These are phyloP conservation scores for Etheostoma cragini DNA, from an alignment of 2,113 vertebrate genomes.

Conservation along the genomic window DNA sequence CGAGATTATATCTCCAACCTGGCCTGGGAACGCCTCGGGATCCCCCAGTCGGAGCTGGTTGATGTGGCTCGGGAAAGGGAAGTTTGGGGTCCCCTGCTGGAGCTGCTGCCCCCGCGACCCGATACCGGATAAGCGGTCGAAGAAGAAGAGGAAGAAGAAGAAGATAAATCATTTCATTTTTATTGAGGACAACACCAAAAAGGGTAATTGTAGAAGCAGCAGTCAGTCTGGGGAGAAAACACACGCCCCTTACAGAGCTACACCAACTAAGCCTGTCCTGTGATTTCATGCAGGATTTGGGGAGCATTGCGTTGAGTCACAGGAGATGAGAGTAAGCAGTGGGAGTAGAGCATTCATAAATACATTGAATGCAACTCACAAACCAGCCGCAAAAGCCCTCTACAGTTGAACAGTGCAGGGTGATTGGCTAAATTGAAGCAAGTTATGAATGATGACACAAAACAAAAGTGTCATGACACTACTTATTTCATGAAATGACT, in stretches of 20 bases:
- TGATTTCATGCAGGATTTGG: conserved; percentile 72
- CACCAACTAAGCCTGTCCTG: conserved; percentile 60
- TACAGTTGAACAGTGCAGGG: conserved; percentile 1
- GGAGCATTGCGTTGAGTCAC: conserved; percentile 68
- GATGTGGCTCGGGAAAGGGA: too few species aligned
- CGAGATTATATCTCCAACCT: too few species aligned
- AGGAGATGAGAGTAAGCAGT: conserved; percentile 59
- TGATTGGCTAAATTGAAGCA: background rate
- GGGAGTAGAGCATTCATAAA: conserved; percentile 61
- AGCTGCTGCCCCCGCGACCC: too few species aligned
- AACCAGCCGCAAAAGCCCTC: conserved; percentile 26
- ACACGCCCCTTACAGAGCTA: conserved; percentile 35
- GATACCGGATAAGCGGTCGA: too few species aligned
- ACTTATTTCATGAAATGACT: background rate
- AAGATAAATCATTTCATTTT: conserved; percentile 37
- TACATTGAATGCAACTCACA: conserved; percentile 54
- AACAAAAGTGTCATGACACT: background rate
- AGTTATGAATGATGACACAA: background rate
- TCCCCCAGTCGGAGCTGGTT: too few species aligned
- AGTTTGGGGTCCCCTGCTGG: too few species aligned
- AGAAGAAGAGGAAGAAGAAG: too few species aligned
- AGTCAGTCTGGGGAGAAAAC: conserved; percentile 41
- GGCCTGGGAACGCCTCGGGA: too few species aligned
- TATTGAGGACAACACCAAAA: conserved; percentile 29
- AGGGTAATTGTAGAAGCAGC: conserved; percentile 30